phyloP scores from a whole-genome alignment of 1,140 invertebrate species.

The Hyles vespertilio region DNA sequence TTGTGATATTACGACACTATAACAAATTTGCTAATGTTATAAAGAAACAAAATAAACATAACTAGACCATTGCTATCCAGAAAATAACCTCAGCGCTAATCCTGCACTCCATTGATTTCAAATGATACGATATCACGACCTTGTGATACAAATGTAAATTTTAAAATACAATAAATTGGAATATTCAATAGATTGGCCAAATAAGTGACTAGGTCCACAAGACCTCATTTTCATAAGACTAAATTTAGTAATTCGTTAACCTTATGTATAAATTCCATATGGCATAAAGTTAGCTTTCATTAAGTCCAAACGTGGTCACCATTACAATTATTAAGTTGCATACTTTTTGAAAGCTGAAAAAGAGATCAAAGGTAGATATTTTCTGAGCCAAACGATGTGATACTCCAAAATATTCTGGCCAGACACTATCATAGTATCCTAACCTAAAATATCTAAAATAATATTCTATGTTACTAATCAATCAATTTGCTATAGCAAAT shows the following conservation, averaged over 20 bases:
- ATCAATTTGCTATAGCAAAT: conserved; percentile 69
- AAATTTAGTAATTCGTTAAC: conserved; percentile 76
- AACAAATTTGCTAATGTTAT: conserved; percentile 74
- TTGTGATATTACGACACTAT: conserved; percentile 72
- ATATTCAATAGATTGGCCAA: conserved; percentile 73
- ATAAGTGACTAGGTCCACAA: conserved; percentile 71
- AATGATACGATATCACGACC: conserved; percentile 53
- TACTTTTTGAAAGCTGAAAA: conserved; percentile 73
- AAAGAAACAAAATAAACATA: conserved; percentile 72
- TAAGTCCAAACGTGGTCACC: conserved; percentile 68
- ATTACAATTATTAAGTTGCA: conserved; percentile 70
- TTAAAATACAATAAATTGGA: conserved; percentile 74
- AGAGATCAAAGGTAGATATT: conserved; percentile 75
- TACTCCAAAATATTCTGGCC: conserved; percentile 75
- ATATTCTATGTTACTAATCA: conserved; percentile 69
- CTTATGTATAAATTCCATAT: conserved; percentile 75
- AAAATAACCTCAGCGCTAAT: conserved; percentile 64
- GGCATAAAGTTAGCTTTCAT: conserved; percentile 75
- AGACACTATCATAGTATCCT: conserved; percentile 75
- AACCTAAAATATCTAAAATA: conserved; percentile 75
- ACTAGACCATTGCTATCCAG: conserved; percentile 75
- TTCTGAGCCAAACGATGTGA: conserved; percentile 75
- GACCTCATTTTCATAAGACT: conserved; percentile 70
- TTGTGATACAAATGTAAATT: conserved; percentile 62
- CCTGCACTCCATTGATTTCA: conserved; percentile 71